Base-by-base conservation (phyloP, 2,888 invertebrate genomes). In the Agrochola circellaris region DNA sequence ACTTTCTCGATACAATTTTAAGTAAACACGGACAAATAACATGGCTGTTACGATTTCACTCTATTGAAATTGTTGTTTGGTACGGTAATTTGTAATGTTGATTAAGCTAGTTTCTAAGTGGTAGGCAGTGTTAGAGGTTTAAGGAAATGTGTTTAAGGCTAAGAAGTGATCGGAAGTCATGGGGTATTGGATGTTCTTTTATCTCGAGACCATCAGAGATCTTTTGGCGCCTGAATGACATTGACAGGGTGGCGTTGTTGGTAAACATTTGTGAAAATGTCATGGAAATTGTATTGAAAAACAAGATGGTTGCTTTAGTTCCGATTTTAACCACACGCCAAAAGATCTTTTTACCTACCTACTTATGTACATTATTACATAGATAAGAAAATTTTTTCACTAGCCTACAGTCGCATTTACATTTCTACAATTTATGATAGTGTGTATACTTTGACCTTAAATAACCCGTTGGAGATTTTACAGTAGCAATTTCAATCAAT, bases 1-100 rank as follows among this genome's bases (percentile, higher is more conserved):
- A 87, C 91, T 91, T 91, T 91, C 90, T 90, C 83, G 83, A 82
- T 75, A 79, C 86, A 86, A 84, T 82, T 86, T 89, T 84, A 85
- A 82, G 84, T 82, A 85, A 88, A 88, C 82, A 88, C 72, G 60
- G 66, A 66, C 75, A 81, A 85, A 79, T 73, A 85, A 81, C 74
- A 76, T 67, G 77, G 74, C 51, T 76, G 66, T 76, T 73, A 79
- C 86, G 80, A 83, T 86, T 88, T 87, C 87, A 68, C 86, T 68
- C 73, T 75, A 85, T 84, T 79, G 85, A 82, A 75, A 84, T 84
- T 84, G 85, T 74, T 72, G 85, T 73, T 61, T 62, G 45, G 48
- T 61, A 58, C 72, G 30, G 67, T 70, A n/a, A 83, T 84, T 62
- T 83, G 81, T 72, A 15, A 65, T 67, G 75, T 69, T 81, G 72